Evolutionary conservation across 2,888 invertebrate genomes (phyloP), one percentile per base, ranked within the genome.

Genomic region (Drosophila paramelanica): DNA sequence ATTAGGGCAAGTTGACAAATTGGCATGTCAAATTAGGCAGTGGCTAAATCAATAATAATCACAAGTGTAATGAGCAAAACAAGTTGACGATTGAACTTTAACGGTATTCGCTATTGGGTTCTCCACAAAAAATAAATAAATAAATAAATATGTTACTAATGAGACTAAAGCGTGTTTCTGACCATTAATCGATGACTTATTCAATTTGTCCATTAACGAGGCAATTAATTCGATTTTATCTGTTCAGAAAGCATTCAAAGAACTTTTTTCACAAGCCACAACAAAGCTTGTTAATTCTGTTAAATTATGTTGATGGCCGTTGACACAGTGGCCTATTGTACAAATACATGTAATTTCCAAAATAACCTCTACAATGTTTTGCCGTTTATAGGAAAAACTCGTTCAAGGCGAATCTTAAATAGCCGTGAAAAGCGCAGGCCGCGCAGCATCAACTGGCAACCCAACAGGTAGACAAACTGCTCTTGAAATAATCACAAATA

Each of bases 401-500:
- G 85, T 77, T 77, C 66, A 41, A 39, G 52, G 47, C 47, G 70
- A 36, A 42, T 55, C 55, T 43, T 46, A 52, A 74, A 68, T 50
- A 67, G 62, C 66, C 51, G 61, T 53, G 51, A 64, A 69, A 69
- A 68, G 27, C 45, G n/a, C 31, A 36, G 43, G 39, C 33, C 53
- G 31, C 42, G 36, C 31, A 36, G 13, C 36, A 36, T 13, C 11
- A 36, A 13, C 31, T 31, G 39, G 50, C 33, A 43, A 46, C 38
- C 52, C 58, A 58, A 49, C 61, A 57, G 52, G 69, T 71, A 57
- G 79, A 70, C 56, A 68, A 77, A 65, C 67, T 79, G 81, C 80
- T 76, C 65, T 78, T 70, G 73, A 78, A 76, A 66, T 72, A 73
- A 70, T 73, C 74, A 56, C 72, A 67, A 25, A 61, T 84, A 84